Base-by-base conservation (phyloP, 2,797 vertebrate species). In the Garrulus glandarius region DNA sequence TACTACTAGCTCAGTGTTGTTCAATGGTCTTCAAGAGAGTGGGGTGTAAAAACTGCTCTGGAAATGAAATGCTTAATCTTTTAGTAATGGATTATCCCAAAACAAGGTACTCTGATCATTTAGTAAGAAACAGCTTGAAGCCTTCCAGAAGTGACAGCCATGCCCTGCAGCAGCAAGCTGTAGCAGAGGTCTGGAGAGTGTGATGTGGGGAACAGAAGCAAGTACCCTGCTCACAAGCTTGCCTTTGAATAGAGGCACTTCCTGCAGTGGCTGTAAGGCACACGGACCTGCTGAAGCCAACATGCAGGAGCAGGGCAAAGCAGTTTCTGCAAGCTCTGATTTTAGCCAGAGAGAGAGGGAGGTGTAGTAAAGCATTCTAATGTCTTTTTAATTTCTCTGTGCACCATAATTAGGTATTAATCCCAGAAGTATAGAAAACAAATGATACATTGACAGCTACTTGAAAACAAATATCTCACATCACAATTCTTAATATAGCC, bases 401-500 rank as follows among this genome's bases (percentile, higher is more conserved):
- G 53, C 23, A 20, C 76, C 19, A 23, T 26, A 84, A 89, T 81
- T 74, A 84, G 36, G 24, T 87, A 94, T 87, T 93, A 92, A 90
- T 91, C 69, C 57, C 37, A 81, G 55, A 87, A 36, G 68, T 8
- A n/a, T 3, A 13, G 67, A 93, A 88, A 92, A 78, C 83, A 82
- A 74, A 81, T 27, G 2, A 16, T n/a, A 68, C 53, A 52, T 70
- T 89, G 87, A 80, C 47, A 93, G 65, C 44, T 59, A 92, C 79
- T 93, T 87, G 91, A 93, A 92, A 93, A 92, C 81, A 87, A 85
- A 3, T 70, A 44, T 65, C 64, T 89, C 71, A 57, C 29, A 13
- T 32, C 88, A 49, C 34, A 71, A 65, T 57, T 93, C 67, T 92
- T 89, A 84, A 27, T 46, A 41, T 20, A 47, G 47, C 63, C 57